These are phyloP conservation scores for Rhopalosiphum nymphaeae DNA, from an alignment of 2,888 invertebrate species.

Conservation along the genomic window DNA sequence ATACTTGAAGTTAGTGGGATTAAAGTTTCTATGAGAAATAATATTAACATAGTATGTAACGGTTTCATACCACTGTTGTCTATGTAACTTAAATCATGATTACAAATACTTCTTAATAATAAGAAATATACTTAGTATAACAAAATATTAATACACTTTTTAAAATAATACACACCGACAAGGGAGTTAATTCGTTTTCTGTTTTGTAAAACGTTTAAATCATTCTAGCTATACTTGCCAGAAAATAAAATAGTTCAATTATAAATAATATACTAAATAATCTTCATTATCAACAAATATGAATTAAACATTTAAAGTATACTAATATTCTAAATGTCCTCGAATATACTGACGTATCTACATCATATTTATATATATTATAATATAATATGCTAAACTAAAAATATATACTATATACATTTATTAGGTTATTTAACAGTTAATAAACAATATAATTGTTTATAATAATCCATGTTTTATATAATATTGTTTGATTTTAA, in stretches of 20 bases:
- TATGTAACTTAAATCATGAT: not conserved
- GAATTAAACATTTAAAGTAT: not conserved
- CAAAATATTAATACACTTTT: not conserved
- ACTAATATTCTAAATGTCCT: not conserved
- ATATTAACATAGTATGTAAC: not conserved
- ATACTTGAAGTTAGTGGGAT: not conserved
- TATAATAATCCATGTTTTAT: not conserved
- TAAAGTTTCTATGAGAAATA: not conserved
- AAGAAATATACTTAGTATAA: not conserved
- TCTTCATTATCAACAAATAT: not conserved
- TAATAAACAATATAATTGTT: not conserved
- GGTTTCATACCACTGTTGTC: not conserved
- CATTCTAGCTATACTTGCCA: constrained; percentile 21
- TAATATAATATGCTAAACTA: not conserved
- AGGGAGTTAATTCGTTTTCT: not conserved
- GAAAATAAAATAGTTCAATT: constrained; percentile 17
- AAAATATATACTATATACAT: not conserved
- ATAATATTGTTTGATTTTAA: not conserved
- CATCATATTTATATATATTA: not conserved
- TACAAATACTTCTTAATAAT: not conserved
- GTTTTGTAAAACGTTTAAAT: not conserved
- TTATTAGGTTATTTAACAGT: not conserved
- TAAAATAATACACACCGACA: not conserved
- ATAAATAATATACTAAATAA: not conserved
- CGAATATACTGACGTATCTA: not conserved